phyloP scores from a whole-genome alignment of 2,888 invertebrate genomes.

The Leptinotarsa tumamoca region DNA sequence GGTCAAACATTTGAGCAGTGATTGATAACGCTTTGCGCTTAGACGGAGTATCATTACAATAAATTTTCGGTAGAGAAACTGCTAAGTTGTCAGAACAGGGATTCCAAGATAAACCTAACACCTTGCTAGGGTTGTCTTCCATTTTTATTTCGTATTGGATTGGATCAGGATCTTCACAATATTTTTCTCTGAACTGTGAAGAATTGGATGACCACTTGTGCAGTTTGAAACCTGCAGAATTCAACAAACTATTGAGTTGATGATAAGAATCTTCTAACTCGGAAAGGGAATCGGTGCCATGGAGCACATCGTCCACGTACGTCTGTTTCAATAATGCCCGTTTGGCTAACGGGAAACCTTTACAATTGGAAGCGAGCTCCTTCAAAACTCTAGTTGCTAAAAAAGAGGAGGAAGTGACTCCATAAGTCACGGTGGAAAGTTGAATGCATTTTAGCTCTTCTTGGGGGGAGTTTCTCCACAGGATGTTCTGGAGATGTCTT shows the following conservation, averaged over 20 bases:
- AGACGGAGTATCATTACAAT: neutral
- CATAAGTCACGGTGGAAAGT: too few species aligned
- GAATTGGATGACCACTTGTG: constrained; percentile 21
- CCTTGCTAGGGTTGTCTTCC: constrained; percentile 5
- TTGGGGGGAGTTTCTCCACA: too few species aligned
- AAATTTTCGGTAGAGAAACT: neutral
- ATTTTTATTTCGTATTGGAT: neutral
- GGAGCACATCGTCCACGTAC: constrained; percentile 27
- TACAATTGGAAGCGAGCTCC: constrained; percentile 11
- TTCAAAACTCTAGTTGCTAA: constrained; percentile 25
- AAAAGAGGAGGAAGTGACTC: constrained; percentile 21
- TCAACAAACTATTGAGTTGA: constrained; percentile 15
- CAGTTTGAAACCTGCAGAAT: constrained; percentile 13
- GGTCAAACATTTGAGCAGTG: constrained; percentile 19
- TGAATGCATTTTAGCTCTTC: too few species aligned
- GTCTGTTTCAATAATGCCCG: constrained; percentile 6
- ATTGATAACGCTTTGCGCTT: constrained; percentile 10
- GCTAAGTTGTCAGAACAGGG: constrained; percentile 4
- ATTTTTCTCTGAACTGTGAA: constrained; percentile 17
- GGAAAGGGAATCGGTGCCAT: constrained; percentile 20
- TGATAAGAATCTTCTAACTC: constrained; percentile 1
- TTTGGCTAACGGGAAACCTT: neutral
- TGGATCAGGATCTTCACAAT: constrained; percentile 11
- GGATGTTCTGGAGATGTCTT: too few species aligned
- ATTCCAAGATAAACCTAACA: constrained; percentile 14